Conservation (phyloP, 2,113 vertebrate species). For the Sula dactylatra region DNA sequence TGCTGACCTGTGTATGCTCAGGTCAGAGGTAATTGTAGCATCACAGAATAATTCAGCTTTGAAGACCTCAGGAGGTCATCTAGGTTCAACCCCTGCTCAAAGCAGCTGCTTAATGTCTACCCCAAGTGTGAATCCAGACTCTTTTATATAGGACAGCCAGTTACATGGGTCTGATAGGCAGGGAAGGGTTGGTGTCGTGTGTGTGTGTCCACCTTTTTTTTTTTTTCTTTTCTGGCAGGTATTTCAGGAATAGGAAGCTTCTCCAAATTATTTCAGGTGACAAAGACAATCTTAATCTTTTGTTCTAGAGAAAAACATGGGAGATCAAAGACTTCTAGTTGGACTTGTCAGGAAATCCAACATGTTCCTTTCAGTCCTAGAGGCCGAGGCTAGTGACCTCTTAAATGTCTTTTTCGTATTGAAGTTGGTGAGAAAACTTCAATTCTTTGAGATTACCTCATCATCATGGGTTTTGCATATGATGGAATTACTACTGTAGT, state of each 20-base stretch:
- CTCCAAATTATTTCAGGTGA: neutral
- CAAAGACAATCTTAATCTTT: neutral
- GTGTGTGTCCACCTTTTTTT: fast-evolving
- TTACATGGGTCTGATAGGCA: neutral
- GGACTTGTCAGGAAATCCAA: neutral
- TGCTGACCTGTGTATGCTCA: neutral
- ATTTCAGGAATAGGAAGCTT: neutral
- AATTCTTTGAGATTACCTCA: neutral
- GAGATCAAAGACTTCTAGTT: neutral
- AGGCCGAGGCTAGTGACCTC: neutral
- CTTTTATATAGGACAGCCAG: neutral
- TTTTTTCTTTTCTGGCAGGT: neutral
- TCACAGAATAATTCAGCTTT: neutral
- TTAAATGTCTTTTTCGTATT: neutral
- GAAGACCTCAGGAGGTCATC: neutral
- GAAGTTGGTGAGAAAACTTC: neutral
- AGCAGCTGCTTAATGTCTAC: neutral
- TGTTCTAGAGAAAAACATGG: neutral
- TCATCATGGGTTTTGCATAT: neutral
- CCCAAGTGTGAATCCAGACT: fast-evolving
- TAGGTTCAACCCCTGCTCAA: neutral
- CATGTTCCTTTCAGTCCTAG: neutral
- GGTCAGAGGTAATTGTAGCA: neutral
- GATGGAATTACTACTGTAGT: neutral
- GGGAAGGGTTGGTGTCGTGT: neutral